Percentiles rank a stretch among this genome's conserved stretches.
Conservation (phyloP, 2,888 invertebrate genomes). For the Drosophila helvetica region DNA sequence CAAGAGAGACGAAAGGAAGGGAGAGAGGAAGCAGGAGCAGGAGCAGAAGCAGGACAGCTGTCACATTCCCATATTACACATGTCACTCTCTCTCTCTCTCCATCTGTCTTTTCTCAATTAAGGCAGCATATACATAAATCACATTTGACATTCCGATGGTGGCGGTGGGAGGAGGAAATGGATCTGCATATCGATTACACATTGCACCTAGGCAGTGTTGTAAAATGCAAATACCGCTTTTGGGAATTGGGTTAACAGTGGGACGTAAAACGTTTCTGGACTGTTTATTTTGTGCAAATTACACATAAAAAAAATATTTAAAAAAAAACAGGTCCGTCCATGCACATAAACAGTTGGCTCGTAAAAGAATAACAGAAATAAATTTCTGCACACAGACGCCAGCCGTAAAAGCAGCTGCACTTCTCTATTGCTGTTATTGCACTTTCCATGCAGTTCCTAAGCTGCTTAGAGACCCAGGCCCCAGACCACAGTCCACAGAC, state of each 20-base stretch:
- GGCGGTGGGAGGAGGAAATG: not conserved
- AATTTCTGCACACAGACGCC: conserved; percentile 37
- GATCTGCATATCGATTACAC: conserved; percentile 35
- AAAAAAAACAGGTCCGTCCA: not conserved
- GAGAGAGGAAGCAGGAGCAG: not conserved
- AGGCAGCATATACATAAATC: conserved; percentile 44
- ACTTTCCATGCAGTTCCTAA: conserved; percentile 44
- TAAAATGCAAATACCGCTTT: conserved; percentile 33
- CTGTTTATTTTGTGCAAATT: conserved; percentile 41
- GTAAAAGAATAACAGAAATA: conserved; percentile 32
- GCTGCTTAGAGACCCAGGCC: conserved; percentile 29
- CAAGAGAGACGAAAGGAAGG: no score
- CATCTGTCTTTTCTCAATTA: conserved; percentile 38
- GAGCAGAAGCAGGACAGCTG: conserved; percentile 6
- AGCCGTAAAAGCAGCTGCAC: conserved; percentile 19
- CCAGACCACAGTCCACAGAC: conserved; percentile 15
- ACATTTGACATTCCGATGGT: conserved; percentile 31
- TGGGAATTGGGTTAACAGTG: conserved; percentile 60
- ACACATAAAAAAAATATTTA: conserved; percentile 16
- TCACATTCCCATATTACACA: conserved; percentile 43
- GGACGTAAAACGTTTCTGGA: conserved; percentile 26
- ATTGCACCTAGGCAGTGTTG: conserved; percentile 1
- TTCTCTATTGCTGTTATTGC: conserved; percentile 18
- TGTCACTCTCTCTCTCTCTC: conserved; percentile 26
- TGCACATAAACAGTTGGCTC: conserved; percentile 38